These are phyloP conservation scores for Tenebrosternarchus preto DNA, from an alignment of 2,113 vertebrate species.

Conservation along the genomic window DNA sequence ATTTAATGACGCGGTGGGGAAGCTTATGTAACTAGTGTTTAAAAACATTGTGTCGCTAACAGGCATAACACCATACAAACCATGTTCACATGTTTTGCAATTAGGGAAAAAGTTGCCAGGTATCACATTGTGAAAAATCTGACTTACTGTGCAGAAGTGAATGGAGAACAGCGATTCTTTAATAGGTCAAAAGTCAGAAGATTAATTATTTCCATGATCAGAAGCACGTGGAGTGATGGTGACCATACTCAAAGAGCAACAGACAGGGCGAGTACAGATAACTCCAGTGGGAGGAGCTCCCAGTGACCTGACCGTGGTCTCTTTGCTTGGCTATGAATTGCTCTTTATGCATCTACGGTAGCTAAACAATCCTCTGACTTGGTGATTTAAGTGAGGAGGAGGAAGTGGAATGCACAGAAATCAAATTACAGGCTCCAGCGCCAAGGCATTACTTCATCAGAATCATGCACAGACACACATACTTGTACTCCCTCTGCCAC, in stretches of 20 bases:
- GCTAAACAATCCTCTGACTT: not conserved
- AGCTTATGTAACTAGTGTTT: no score
- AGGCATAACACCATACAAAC: no score
- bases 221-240: not conserved
- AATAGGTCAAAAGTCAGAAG: not conserved
- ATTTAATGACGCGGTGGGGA: no score
- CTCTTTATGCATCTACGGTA: not conserved
- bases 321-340: not conserved
- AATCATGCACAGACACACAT: not conserved
- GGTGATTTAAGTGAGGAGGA: not conserved
- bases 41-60: no score
- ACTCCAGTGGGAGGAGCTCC: not conserved
- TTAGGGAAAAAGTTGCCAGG: no score
- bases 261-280: not conserved
- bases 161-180: no score
- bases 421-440: not conserved
- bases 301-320: not conserved
- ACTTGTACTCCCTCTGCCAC: not conserved
- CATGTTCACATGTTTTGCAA: no score
- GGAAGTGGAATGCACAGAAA: conserved; percentile 1
- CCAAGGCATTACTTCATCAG: not conserved
- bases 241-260: not conserved
- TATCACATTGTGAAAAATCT: no score
- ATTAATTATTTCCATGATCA: no score
- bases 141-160: no score